Evolutionary conservation across 2,113 vertebrate genomes (phyloP), one percentile per base, ranked within the genome.

Genomic region (Zosterops borbonicus): DNA sequence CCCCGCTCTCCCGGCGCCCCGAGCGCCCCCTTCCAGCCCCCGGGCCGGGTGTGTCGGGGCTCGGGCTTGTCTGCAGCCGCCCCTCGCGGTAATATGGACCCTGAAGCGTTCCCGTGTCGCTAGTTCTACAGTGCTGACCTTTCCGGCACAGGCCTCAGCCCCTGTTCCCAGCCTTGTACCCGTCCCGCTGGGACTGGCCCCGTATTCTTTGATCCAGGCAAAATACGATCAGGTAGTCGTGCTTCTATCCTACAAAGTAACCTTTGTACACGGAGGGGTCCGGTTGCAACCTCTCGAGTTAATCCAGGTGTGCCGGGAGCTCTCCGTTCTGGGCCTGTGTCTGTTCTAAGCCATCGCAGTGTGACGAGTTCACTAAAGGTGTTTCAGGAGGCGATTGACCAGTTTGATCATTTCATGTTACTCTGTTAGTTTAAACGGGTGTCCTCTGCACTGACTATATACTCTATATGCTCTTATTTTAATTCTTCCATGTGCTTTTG

Each of bases 1-100:
- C 81, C 89, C 58, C 2, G 37, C 11, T 41, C 33, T 19, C 6
- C 19, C 9, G 46, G 17, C 29, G 29, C 41, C 69, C 83, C 29
- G 69, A 95, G 77, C 96, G 84, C 68, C 67, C 83, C 63, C 71
- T 79, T 92, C 24, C 59, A 37, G 62, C 14, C 23, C 46, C 9
- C 1, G 87, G 50, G 46, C 28, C 27, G 0, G 12, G 6, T 27
- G 52, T 39, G 6, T 23, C 18, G 44, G 62, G 37, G 14, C 13
- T 41, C 15, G 21, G 35, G 49, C 70, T n/a, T 7, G 1, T 49
- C 7, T 44, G 29, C 10, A 39, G 21, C n/a, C 29, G 31, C 1
- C 39, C 33, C 44, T 17, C 10, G 3, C 11, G 10, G 9, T 50
- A 15, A 20, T 9, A 4, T 0, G 33, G 79, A 24, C n/a, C 31